Evolutionary conservation across 2,888 invertebrate species (phyloP).

Genomic region (Pseudolycoriella hygida): DNA sequence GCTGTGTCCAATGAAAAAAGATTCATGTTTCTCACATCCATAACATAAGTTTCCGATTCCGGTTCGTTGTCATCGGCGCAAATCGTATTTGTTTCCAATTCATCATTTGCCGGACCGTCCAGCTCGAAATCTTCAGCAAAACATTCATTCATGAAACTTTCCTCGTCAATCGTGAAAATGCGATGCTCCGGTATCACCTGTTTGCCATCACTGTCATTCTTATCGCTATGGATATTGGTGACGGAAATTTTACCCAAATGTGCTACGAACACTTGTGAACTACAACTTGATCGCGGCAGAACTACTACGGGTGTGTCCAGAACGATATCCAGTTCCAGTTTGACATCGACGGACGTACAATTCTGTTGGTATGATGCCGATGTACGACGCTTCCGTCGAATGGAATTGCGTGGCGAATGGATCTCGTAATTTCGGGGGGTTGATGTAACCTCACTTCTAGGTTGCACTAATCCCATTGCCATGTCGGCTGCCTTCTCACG

Average conservation of each 20-base stretch:
- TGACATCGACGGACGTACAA: too few relatives aligned
- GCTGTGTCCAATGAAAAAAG: slow-evolving; percentile 57
- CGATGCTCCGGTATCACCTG: slow-evolving; percentile 2
- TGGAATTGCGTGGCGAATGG: not conserved
- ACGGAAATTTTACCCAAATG: slow-evolving; percentile 79
- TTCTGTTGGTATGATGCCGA: not conserved
- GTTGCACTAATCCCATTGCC: slow-evolving; percentile 74
- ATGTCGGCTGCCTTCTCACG: slow-evolving; percentile 85
- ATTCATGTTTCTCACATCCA: slow-evolving; percentile 75
- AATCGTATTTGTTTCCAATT: not conserved
- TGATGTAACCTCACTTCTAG: slow-evolving; percentile 26
- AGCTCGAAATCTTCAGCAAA: slow-evolving; percentile 5
- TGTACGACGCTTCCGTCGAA: too few relatives aligned
- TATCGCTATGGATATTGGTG: slow-evolving; percentile 19
- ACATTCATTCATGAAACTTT: slow-evolving; percentile 6
- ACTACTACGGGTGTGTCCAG: slow-evolving; percentile 86
- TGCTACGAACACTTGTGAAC: slow-evolving; percentile 72
- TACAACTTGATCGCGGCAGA: slow-evolving; percentile 58
- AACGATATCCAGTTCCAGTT: slow-evolving; percentile 37
- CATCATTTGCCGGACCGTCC: not conserved
- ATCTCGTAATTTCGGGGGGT: not conserved
- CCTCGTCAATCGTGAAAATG: slow-evolving; percentile 13
- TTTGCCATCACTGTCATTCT: slow-evolving; percentile 4
- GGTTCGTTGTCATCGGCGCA: not conserved
- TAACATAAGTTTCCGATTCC: slow-evolving; percentile 31